Conservation (phyloP, 2,888 invertebrate species). For the Augochlorella aurata region DNA sequence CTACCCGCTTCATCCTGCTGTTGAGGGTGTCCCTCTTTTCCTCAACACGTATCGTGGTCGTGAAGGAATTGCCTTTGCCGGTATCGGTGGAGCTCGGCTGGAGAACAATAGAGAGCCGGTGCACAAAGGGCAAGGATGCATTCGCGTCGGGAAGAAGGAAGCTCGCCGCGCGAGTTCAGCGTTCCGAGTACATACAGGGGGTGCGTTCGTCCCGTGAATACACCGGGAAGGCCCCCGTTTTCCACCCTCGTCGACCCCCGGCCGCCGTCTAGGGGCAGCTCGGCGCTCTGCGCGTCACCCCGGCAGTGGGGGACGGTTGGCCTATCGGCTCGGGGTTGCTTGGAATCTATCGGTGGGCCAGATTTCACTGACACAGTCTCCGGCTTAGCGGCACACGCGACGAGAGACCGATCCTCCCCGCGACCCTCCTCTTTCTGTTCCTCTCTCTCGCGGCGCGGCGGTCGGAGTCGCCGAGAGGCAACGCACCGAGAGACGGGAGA, state of each 20-base stretch:
- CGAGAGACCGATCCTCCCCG: slow-evolving; percentile 28
- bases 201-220: slow-evolving; percentile 23
- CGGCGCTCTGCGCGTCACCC: not conserved
- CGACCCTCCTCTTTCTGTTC: not conserved
- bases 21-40: not conserved
- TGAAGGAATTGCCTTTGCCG: slow-evolving; percentile 36
- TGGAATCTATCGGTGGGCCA: slow-evolving; percentile 69
- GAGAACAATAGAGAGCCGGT: slow-evolving; percentile 40
- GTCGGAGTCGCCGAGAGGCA: slow-evolving; percentile 17
- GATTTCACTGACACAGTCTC: slow-evolving; percentile 66
- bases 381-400: slow-evolving; percentile 48
- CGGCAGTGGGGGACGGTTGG: slow-evolving; percentile 47
- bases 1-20: not conserved
- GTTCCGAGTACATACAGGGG: slow-evolving; percentile 44
- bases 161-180: slow-evolving; percentile 42
- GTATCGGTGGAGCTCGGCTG: slow-evolving; percentile 32
- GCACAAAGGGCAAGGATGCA: slow-evolving; percentile 57
- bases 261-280: not conserved
- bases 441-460: not conserved
- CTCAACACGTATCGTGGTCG: not conserved
- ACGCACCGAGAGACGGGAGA: not conserved
- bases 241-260: not conserved
- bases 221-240: not conserved
- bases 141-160: slow-evolving; percentile 54
- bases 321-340: slow-evolving; percentile 65